A percentile compares a stretch with the other conserved stretches of the same genome.
Conservation (phyloP, 2,888 invertebrate species). For the Brachypalpus laphriformis region DNA sequence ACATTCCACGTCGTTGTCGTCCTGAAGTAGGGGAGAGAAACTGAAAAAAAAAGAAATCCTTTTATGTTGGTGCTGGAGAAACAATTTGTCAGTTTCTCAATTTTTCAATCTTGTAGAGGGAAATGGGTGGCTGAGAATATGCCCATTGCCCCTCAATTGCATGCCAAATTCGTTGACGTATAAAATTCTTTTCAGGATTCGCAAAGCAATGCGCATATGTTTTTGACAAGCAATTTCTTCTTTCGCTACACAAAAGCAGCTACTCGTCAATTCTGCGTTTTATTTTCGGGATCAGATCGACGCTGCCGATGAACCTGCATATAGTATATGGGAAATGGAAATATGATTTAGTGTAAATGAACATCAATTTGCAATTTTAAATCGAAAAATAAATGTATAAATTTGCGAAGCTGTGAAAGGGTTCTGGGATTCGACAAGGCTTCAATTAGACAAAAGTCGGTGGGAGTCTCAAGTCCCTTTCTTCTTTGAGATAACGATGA, state of each 20-base stretch:
- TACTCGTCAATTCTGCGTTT: conserved; percentile 43
- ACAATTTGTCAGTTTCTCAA: conserved; percentile 63
- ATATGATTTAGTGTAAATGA: conserved; percentile 58
- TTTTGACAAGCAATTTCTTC: conserved; percentile 70
- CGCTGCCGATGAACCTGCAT: background rate
- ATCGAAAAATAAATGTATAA: conserved; percentile 42
- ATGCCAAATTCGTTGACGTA: conserved; percentile 60
- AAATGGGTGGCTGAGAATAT: conserved; percentile 30
- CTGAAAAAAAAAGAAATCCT: background rate
- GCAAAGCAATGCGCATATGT: conserved; percentile 59
- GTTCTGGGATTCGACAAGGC: background rate
- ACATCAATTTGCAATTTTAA: conserved; percentile 60
- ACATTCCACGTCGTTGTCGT: conserved; percentile 27
- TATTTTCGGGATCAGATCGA: conserved; percentile 7
- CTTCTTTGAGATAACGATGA: conserved; percentile 9
- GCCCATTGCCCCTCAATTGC: conserved; percentile 47
- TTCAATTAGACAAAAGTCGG: conserved; percentile 41
- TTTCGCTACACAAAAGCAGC: conserved; percentile 56
- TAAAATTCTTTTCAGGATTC: conserved; percentile 37
- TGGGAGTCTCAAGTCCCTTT: background rate
- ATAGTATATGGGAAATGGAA: conserved; percentile 33
- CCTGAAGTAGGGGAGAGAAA: conserved; percentile 1
- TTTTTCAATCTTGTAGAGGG: conserved; percentile 46
- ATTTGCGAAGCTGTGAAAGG: conserved; percentile 3
- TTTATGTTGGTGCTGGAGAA: background rate